Conservation (phyloP, 2,888 invertebrate genomes). For the Noctua janthe region DNA sequence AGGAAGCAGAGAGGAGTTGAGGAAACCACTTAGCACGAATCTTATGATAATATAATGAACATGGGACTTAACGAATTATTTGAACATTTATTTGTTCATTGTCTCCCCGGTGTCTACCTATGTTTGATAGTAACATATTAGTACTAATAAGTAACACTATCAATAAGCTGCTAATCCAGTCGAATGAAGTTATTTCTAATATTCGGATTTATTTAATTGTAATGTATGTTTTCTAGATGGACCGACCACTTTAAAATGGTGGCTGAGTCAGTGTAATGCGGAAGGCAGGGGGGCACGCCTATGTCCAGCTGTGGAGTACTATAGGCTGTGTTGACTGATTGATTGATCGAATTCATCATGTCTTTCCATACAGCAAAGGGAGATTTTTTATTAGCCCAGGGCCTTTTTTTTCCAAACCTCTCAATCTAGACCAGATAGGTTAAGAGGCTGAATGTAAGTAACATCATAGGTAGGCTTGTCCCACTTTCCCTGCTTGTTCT, state of each 20-base stretch:
- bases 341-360: not conserved
- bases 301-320: not conserved
- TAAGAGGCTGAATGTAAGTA: not conserved
- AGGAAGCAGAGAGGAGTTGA: not conserved
- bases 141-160: constrained; percentile 34
- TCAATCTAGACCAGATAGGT: not conserved
- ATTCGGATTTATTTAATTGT: not conserved
- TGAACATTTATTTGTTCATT: constrained; percentile 40
- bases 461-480: no score
- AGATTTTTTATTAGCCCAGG: not conserved
- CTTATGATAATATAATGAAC: constrained; percentile 29
- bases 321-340: not conserved
- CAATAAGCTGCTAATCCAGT: not conserved
- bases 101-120: constrained; percentile 49
- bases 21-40: constrained; percentile 30
- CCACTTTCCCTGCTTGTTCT: not conserved
- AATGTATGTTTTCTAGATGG: not conserved
- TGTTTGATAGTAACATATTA: constrained; percentile 41
- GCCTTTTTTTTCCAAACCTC: no score
- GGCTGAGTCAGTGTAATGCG: not conserved
- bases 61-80: constrained; percentile 28
- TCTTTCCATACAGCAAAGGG: not conserved
- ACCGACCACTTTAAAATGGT: not conserved
- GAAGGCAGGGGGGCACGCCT: not conserved
- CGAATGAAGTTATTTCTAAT: constrained; percentile 3